phyloP scores from a whole-genome alignment of 2,113 vertebrate genomes.

The Nothocercus nigrocapillus region DNA sequence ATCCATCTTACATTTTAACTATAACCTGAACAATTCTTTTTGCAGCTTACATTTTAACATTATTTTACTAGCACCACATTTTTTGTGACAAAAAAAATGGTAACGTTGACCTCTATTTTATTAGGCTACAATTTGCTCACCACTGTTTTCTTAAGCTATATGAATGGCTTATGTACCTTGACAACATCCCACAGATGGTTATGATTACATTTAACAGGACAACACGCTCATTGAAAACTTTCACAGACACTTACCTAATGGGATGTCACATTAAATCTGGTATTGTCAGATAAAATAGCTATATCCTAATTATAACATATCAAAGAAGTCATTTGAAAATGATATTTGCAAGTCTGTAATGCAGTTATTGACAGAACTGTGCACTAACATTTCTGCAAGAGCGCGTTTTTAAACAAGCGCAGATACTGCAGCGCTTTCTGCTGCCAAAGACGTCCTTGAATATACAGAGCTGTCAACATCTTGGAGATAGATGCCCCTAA shows the following conservation, averaged over 20 bases:
- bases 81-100: slow-evolving; percentile 67
- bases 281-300: slow-evolving; percentile 57
- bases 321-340: slow-evolving; percentile 38
- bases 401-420: neutral
- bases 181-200: slow-evolving; percentile 83
- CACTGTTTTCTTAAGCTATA: slow-evolving; percentile 73
- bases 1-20: slow-evolving; percentile 16
- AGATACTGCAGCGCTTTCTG: neutral
- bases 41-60: slow-evolving; percentile 60
- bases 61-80: slow-evolving; percentile 78
- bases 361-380: slow-evolving; percentile 1
- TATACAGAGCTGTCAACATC: slow-evolving; percentile 67
- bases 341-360: neutral
- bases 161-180: slow-evolving; percentile 73
- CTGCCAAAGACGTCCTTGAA: slow-evolving; percentile 27
- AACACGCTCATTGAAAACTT: slow-evolving; percentile 73
- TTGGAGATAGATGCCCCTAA: slow-evolving; percentile 68
- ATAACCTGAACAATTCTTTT: neutral
- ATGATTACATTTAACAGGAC: slow-evolving; percentile 80
- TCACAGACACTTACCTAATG: slow-evolving; percentile 73
- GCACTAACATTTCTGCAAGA: neutral
- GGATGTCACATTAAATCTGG: slow-evolving; percentile 76
- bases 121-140: slow-evolving; percentile 87
- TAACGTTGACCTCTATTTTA: slow-evolving; percentile 80
- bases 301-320: slow-evolving; percentile 18